phyloP scores from a whole-genome alignment of 2,113 vertebrate species.

The Neogobius melanostomus region DNA sequence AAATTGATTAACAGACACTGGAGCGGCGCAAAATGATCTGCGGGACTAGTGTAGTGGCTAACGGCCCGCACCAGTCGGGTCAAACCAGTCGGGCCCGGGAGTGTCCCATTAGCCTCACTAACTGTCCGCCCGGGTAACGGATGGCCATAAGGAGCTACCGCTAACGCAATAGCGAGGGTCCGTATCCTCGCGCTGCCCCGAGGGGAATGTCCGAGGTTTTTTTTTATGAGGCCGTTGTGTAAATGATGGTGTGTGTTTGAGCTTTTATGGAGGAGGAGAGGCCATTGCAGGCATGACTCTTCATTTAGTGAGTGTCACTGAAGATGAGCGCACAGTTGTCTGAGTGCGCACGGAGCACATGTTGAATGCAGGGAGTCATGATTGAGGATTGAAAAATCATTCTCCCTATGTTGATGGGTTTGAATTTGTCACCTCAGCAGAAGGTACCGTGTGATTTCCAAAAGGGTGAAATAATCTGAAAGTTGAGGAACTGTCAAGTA shows the following conservation, averaged over 20 bases:
- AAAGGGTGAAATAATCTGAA: too few relatives aligned
- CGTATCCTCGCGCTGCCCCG: slow-evolving; percentile 23
- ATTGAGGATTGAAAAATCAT: background rate
- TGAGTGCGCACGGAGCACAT: slow-evolving; percentile 1
- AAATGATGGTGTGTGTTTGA: slow-evolving; percentile 54
- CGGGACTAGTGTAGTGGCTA: slow-evolving; percentile 82
- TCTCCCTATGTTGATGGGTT: too few relatives aligned
- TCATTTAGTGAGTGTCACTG: slow-evolving; percentile 15
- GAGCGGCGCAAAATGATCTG: slow-evolving; percentile 97
- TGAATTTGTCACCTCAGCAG: too few relatives aligned
- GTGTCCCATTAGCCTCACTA: slow-evolving; percentile 64
- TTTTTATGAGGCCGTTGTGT: slow-evolving; percentile 59
- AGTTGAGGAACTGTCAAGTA: too few relatives aligned
- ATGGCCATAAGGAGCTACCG: slow-evolving; percentile 54
- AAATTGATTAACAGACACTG: slow-evolving; percentile 99
- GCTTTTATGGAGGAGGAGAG: slow-evolving; percentile 47
- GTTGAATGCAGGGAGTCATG: background rate
- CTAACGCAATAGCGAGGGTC: slow-evolving; percentile 48
- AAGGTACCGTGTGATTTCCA: too few relatives aligned
- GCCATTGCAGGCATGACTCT: slow-evolving; percentile 33
- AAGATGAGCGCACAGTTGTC: slow-evolving; percentile 9
- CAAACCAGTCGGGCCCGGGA: slow-evolving; percentile 48
- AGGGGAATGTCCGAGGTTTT: slow-evolving; percentile 40
- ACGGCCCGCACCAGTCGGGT: slow-evolving; percentile 65
- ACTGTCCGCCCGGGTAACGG: slow-evolving; percentile 49